phyloP scores from a whole-genome alignment of 2,888 invertebrate species.

The Stenurella melanura region DNA sequence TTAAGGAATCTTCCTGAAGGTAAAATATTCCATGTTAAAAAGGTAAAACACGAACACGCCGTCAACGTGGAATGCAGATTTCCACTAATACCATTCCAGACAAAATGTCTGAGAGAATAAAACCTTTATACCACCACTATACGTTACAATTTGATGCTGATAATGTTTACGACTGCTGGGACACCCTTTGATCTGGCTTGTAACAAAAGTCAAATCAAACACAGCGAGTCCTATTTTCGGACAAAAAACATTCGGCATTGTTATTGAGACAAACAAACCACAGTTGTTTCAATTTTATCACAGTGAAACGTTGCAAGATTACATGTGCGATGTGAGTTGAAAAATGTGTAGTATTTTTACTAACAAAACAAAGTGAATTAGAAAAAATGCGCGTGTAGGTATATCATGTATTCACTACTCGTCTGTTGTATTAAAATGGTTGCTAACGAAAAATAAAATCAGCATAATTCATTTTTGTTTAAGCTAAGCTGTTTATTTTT shows the following conservation, averaged over 20 bases:
- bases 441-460: too few relatives aligned
- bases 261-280: conserved; percentile 3
- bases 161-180: background rate
- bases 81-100: background rate
- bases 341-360: background rate
- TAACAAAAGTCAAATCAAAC: conserved; percentile 7
- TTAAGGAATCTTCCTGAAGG: background rate
- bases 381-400: too few relatives aligned
- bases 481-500: too few relatives aligned
- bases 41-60: background rate
- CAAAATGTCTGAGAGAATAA: background rate
- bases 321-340: background rate
- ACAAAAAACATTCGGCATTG: background rate
- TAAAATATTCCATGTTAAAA: background rate
- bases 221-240: background rate
- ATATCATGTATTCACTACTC: too few relatives aligned
- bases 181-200: background rate
- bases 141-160: background rate
- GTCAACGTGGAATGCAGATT: background rate
- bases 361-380: background rate
- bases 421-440: too few relatives aligned
- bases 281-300: background rate
- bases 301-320: background rate
- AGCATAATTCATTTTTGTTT: too few relatives aligned
- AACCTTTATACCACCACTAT: background rate